Evolutionary conservation across 2,888 invertebrate genomes (phyloP).

Genomic region (Drosophila pegasa): DNA sequence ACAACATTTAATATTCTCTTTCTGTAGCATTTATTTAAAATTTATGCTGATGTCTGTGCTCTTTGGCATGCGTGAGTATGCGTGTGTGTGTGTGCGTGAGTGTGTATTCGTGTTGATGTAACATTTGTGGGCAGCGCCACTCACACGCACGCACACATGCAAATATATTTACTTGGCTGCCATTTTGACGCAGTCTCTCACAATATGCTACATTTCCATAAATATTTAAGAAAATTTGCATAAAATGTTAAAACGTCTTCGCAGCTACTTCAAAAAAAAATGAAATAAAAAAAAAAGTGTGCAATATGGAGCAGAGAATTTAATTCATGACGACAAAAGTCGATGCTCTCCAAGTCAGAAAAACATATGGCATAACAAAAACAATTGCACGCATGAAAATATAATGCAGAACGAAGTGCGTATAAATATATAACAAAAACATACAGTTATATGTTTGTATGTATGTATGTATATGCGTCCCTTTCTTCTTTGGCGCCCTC

Average conservation of each 20-base stretch:
- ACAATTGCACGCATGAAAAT: conserved; percentile 54
- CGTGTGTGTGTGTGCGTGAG: conserved; percentile 28
- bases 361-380: conserved; percentile 66
- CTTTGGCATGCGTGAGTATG: conserved; percentile 26
- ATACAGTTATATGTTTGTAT: neutral
- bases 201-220: conserved; percentile 82
- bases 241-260: conserved; percentile 68
- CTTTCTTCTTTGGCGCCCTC: conserved; percentile 12
- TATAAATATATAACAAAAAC: neutral
- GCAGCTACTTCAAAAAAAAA: conserved; percentile 21
- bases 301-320: conserved; percentile 57
- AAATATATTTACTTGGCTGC: conserved; percentile 71
- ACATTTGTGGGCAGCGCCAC: conserved; percentile 18
- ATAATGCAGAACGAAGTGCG: conserved; percentile 67
- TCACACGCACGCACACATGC: conserved; percentile 19
- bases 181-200: conserved; percentile 75
- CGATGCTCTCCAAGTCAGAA: conserved; percentile 71
- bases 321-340: conserved; percentile 79
- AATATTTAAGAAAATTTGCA: conserved; percentile 81
- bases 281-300: neutral
- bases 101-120: neutral
- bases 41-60: conserved; percentile 75
- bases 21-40: conserved; percentile 75
- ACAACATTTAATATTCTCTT: conserved; percentile 75
- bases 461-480: neutral